Conservation (phyloP, 2,797 vertebrate genomes). For the Takifugu rubripes region DNA sequence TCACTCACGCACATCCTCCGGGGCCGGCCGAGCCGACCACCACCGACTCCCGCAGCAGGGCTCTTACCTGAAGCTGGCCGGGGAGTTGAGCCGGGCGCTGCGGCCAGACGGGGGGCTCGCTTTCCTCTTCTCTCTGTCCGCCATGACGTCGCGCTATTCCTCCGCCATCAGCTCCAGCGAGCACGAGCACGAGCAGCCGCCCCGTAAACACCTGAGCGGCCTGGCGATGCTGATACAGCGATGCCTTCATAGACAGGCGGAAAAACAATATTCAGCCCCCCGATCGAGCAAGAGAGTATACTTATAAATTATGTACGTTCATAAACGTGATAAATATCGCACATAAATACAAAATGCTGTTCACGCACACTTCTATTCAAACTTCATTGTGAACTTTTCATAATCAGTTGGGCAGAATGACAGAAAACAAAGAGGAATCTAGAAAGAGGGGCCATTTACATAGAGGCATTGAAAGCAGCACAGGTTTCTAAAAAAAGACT, state of each 20-base stretch:
- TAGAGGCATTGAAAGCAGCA: too few species aligned
- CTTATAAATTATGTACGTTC: too few species aligned
- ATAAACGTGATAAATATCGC: too few species aligned
- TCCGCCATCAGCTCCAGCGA: slow-evolving; percentile 50
- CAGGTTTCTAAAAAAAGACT: too few species aligned
- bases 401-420: too few species aligned
- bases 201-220: slow-evolving; percentile 46
- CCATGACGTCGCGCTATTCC: slow-evolving; percentile 74
- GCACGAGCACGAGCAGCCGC: slow-evolving; percentile 20
- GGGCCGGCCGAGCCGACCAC: background rate
- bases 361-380: too few species aligned
- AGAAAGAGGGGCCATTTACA: too few species aligned
- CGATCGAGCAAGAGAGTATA: too few species aligned
- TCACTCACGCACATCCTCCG: background rate
- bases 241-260: slow-evolving; percentile 39
- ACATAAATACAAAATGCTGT: too few species aligned
- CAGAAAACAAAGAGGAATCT: too few species aligned
- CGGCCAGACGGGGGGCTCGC: slow-evolving; percentile 67
- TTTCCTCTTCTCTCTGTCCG: slow-evolving; percentile 83
- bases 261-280: slow-evolving; percentile 5
- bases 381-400: too few species aligned
- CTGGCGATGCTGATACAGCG: slow-evolving; percentile 36
- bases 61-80: slow-evolving; percentile 62
- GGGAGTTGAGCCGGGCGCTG: slow-evolving; percentile 50
- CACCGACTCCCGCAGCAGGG: background rate